phyloP scores from a whole-genome alignment of 2,797 vertebrate genomes.

The Acipenser oxyrinchus region DNA sequence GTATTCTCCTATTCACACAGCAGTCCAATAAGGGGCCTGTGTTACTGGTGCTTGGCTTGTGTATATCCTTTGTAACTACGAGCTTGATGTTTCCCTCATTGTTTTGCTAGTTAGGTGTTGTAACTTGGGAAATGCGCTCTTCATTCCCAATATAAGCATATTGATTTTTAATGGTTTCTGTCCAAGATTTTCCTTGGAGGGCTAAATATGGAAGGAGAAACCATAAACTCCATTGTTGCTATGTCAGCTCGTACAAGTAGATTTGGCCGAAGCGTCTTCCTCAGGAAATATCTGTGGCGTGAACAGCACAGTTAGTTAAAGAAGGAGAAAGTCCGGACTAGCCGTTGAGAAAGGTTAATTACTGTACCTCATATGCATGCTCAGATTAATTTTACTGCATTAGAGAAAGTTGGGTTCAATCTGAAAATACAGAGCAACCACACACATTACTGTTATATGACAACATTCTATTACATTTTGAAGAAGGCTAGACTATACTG shows the following conservation, averaged over 20 bases:
- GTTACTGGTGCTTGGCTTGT: too few species aligned
- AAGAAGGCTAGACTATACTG: too few species aligned
- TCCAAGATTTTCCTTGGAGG: neutral
- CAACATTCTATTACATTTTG: too few species aligned
- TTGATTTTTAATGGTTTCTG: slow-evolving; percentile 10
- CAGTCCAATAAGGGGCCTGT: too few species aligned
- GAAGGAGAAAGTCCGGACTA: neutral
- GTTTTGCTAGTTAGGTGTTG: too few species aligned
- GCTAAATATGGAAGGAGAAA: slow-evolving; percentile 22
- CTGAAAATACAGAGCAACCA: too few species aligned
- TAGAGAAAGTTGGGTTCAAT: neutral
- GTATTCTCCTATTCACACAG: too few species aligned
- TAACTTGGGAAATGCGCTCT: too few species aligned
- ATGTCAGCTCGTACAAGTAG: slow-evolving; percentile 52
- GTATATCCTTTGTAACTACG: too few species aligned
- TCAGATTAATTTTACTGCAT: neutral
- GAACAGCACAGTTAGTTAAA: slow-evolving; percentile 28
- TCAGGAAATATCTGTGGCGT: slow-evolving; percentile 67
- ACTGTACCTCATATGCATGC: neutral
- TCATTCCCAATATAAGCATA: too few species aligned
- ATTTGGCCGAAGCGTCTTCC: slow-evolving; percentile 60
- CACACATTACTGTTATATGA: too few species aligned
- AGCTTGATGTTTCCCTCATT: too few species aligned
- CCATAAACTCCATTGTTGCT: slow-evolving; percentile 36
- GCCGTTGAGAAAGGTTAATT: neutral